Conservation (phyloP, 2,113 vertebrate species). For the Pan troglodytes region DNA sequence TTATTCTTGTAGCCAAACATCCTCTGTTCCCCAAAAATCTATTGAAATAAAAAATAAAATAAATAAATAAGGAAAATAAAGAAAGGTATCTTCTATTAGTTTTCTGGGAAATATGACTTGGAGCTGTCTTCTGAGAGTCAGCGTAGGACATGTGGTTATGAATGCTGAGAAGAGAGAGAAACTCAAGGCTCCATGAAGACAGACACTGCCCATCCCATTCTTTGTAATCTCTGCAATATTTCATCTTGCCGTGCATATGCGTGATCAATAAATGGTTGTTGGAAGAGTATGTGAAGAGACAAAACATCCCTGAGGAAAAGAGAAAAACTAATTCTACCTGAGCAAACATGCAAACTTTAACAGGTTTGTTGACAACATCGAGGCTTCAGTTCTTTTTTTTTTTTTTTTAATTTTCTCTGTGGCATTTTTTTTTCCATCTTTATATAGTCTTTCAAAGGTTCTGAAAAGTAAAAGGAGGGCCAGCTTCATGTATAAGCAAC, state of each 20-base stretch:
- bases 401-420: neutral
- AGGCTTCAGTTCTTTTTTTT: neutral
- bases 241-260: rapidly evolving
- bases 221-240: neutral
- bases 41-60: too few relatives aligned
- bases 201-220: neutral
- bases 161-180: neutral
- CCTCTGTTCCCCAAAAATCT: too few relatives aligned
- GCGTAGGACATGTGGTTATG: neutral
- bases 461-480: neutral
- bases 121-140: neutral
- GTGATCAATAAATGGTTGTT: neutral
- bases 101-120: neutral
- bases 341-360: neutral
- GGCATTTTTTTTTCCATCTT: neutral
- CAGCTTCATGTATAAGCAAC: too few relatives aligned
- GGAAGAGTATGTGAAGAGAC: neutral
- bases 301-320: neutral
- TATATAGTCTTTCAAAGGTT: neutral
- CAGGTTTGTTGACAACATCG: neutral
- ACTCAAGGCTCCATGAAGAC: neutral
- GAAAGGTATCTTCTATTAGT: neutral
- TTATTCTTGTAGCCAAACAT: too few relatives aligned
- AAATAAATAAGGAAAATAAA: too few relatives aligned
- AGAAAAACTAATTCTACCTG: neutral